Evolutionary conservation across 2,113 vertebrate genomes (phyloP).

Genomic region (Eonycteris spelaea): DNA sequence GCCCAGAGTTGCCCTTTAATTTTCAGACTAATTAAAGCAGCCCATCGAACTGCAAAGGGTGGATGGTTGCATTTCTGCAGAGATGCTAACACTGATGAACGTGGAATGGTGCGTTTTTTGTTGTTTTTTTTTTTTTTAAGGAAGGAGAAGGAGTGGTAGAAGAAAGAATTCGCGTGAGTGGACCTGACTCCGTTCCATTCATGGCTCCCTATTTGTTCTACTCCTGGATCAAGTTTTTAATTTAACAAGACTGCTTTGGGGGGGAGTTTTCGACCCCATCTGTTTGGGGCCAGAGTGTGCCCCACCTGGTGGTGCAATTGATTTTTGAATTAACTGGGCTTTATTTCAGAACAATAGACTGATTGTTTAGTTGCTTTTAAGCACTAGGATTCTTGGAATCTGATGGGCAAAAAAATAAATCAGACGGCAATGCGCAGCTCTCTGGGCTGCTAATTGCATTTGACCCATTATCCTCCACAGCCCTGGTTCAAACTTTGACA

Average conservation of each 20-base stretch:
- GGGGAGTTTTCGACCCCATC: conserved; percentile 65
- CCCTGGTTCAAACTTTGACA: conserved; percentile 75
- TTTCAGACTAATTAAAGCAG: conserved; percentile 87
- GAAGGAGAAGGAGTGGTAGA: conserved; percentile 43
- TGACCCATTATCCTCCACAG: conserved; percentile 78
- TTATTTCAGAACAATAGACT: conserved; percentile 77
- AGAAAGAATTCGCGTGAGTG: conserved; percentile 78
- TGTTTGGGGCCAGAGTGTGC: conserved; percentile 74
- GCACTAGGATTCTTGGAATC: conserved; percentile 78
- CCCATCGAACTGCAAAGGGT: conserved; percentile 82
- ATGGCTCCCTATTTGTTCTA: conserved; percentile 75
- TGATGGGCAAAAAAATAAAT: conserved; percentile 80
- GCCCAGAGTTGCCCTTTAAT: conserved; percentile 85
- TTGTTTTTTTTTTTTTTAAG: background rate
- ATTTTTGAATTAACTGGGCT: conserved; percentile 76
- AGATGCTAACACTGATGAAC: conserved; percentile 80
- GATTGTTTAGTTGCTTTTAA: conserved; percentile 77
- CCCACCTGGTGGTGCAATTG: conserved; percentile 76
- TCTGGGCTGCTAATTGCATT: conserved; percentile 78
- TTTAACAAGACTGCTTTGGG: conserved; percentile 76
- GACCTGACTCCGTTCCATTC: conserved; percentile 79
- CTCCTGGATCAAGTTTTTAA: conserved; percentile 78
- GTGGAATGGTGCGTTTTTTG: conserved; percentile 69
- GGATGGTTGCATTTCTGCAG: conserved; percentile 79
- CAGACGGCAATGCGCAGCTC: conserved; percentile 52